Percentiles rank a stretch among this genome's conserved stretches.
Evolutionary conservation across 2,113 vertebrate genomes (phyloP).

Genomic region (Alexandromys fortis): DNA sequence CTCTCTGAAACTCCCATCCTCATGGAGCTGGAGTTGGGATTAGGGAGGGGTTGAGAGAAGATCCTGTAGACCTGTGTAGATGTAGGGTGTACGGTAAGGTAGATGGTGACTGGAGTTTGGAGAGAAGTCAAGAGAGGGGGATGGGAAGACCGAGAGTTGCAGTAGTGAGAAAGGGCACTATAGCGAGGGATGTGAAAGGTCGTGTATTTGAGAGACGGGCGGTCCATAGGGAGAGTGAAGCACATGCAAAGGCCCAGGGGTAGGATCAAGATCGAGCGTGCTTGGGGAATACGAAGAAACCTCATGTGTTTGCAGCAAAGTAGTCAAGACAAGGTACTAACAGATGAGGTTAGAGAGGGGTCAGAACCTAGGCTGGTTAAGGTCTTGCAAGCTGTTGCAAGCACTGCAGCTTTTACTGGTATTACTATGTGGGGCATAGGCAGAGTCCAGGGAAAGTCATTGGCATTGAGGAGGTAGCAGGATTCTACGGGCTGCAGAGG

Average conservation of each 20-base stretch:
- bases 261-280: background rate
- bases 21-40: background rate
- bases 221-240: background rate
- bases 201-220: background rate
- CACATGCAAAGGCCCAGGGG: background rate
- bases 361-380: background rate
- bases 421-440: background rate
- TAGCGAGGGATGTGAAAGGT: background rate
- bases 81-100: background rate
- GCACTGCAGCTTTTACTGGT: background rate
- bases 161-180: background rate
- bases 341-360: background rate
- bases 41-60: background rate
- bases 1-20: background rate
- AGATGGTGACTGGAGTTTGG: background rate
- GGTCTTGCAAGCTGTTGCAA: background rate
- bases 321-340: background rate
- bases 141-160: background rate
- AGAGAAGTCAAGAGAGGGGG: background rate
- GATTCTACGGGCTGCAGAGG: background rate
- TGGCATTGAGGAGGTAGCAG: background rate
- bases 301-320: background rate
- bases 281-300: background rate
- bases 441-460: background rate
- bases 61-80: background rate